phyloP scores from a whole-genome alignment of 2,888 invertebrate genomes.

The Cheilosia urbana region DNA sequence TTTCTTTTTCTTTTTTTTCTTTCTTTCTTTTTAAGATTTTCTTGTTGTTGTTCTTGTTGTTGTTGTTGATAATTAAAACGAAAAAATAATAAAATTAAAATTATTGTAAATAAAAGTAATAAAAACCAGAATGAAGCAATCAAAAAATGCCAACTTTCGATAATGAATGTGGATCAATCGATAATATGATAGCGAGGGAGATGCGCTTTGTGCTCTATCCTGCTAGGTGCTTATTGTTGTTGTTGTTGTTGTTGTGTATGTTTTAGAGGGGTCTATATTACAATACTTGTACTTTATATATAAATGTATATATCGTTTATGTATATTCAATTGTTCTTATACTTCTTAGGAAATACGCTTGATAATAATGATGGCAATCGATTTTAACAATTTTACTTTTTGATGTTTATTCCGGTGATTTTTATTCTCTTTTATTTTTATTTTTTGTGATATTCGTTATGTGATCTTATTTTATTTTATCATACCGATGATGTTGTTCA shows the following conservation, averaged over 20 bases:
- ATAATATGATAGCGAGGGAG: constrained; percentile 20
- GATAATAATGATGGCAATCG: constrained; percentile 67
- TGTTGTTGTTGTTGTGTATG: constrained; percentile 43
- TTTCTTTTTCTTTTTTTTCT: background rate
- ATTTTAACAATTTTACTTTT: constrained; percentile 34
- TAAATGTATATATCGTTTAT: constrained; percentile 52
- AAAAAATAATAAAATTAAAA: constrained; percentile 68
- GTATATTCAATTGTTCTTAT: constrained; percentile 43
- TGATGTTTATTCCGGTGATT: background rate
- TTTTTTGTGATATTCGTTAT: constrained; percentile 65
- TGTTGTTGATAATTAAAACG: constrained; percentile 29
- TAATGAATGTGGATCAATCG: constrained; percentile 51
- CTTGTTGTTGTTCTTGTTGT: constrained; percentile 12
- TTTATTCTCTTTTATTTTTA: background rate
- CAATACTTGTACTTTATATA: constrained; percentile 46
- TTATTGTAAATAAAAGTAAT: constrained; percentile 62
- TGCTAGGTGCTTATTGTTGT: constrained; percentile 15
- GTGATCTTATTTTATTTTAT: constrained; percentile 42
- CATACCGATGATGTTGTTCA: constrained; percentile 12
- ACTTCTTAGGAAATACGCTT: constrained; percentile 65
- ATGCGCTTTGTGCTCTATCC: constrained; percentile 58
- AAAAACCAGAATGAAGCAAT: constrained; percentile 62
- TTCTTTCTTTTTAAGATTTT: background rate
- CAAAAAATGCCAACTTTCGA: constrained; percentile 47
- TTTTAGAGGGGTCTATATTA: constrained; percentile 10